Conservation (phyloP, 2,888 invertebrate genomes). For the Micoletzkya japonica region DNA sequence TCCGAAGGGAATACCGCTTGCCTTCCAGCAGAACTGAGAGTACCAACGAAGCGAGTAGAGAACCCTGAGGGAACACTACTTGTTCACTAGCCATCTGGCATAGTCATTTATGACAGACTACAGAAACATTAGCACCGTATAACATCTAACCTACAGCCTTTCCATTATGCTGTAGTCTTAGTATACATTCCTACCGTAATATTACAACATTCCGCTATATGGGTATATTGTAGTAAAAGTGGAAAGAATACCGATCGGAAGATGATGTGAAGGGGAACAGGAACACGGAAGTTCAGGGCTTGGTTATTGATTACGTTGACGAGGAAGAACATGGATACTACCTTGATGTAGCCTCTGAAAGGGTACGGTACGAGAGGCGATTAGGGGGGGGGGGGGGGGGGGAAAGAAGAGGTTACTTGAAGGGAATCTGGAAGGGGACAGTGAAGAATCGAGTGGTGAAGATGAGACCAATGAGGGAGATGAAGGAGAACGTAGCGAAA, state of each 20-base stretch:
- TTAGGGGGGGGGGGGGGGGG: background rate
- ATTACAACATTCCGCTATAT: too few species aligned
- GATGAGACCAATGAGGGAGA: conserved; percentile 86
- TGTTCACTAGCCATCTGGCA: background rate
- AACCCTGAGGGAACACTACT: conserved; percentile 73
- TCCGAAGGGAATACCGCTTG: conserved; percentile 75
- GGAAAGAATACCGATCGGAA: conserved; percentile 91
- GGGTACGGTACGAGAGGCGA: background rate
- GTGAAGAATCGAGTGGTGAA: conserved; percentile 79
- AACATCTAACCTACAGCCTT: too few species aligned
- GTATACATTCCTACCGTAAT: too few species aligned
- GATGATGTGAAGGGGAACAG: conserved; percentile 97
- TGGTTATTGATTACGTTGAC: conserved; percentile 86
- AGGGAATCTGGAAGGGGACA: conserved; percentile 72
- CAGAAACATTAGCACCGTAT: too few species aligned
- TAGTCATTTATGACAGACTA: too few species aligned
- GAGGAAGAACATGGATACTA: conserved; percentile 87
- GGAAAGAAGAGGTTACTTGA: conserved; percentile 69
- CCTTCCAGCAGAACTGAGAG: conserved; percentile 88
- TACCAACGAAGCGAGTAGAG: conserved; percentile 92
- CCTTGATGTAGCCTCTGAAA: conserved; percentile 76
- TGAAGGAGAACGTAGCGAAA: conserved; percentile 89
- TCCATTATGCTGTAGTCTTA: too few species aligned
- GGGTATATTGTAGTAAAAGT: too few species aligned
- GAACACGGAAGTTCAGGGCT: conserved; percentile 92